phyloP scores from a whole-genome alignment of 2,113 vertebrate genomes.

The Eulemur macaco region DNA sequence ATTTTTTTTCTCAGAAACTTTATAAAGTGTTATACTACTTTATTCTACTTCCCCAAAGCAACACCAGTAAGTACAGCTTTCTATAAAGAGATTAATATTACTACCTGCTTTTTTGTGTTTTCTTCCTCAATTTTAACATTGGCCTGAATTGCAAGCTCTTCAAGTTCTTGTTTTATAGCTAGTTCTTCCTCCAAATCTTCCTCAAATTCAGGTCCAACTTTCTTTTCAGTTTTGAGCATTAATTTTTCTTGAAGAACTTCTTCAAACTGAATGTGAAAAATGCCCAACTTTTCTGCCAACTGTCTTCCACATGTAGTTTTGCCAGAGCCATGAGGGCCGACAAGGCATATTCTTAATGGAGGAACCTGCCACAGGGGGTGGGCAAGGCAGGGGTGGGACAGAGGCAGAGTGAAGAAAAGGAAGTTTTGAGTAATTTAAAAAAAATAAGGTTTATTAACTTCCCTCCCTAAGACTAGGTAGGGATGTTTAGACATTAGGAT shows the following conservation, averaged over 20 bases:
- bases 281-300: slow-evolving; percentile 89
- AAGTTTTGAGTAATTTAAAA: neutral
- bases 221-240: slow-evolving; percentile 88
- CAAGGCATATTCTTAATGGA: slow-evolving; percentile 89
- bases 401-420: neutral
- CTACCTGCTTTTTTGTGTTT: slow-evolving; percentile 71
- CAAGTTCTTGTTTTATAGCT: slow-evolving; percentile 65
- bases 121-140: slow-evolving; percentile 52
- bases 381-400: neutral
- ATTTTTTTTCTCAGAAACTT: neutral
- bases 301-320: slow-evolving; percentile 89
- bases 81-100: neutral
- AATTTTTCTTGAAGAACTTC: slow-evolving; percentile 92
- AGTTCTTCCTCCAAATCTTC: slow-evolving; percentile 84
- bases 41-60: neutral
- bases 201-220: slow-evolving; percentile 84
- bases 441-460: neutral
- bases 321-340: slow-evolving; percentile 91
- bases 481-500: neutral
- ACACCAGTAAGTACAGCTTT: neutral
- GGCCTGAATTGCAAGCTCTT: slow-evolving; percentile 75
- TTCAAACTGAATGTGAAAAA: slow-evolving; percentile 95
- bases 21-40: neutral
- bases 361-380: slow-evolving; percentile 85
- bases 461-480: neutral